phyloP scores from a whole-genome alignment of 2,888 invertebrate genomes.

The Axea sp. region DNA sequence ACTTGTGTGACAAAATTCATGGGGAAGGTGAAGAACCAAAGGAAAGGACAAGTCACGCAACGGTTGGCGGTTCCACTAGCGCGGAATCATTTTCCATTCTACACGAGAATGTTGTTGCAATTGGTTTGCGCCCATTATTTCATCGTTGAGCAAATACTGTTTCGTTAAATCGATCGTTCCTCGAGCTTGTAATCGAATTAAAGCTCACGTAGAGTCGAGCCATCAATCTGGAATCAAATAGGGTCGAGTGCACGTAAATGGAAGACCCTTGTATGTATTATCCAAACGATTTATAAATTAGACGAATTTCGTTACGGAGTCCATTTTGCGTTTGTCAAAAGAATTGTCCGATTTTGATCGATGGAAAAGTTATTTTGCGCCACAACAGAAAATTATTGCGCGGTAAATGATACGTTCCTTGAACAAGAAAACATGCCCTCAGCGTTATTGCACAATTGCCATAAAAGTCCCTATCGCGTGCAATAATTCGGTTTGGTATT shows the following conservation, averaged over 20 bases:
- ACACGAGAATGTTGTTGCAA: constrained; percentile 46
- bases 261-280: constrained; percentile 63
- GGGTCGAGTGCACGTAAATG: constrained; percentile 63
- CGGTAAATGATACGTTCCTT: constrained; percentile 18
- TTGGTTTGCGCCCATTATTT: constrained; percentile 60
- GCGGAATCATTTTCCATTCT: constrained; percentile 42
- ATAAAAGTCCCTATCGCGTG: too few species aligned
- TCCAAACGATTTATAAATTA: constrained; percentile 59
- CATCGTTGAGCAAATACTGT: constrained; percentile 62
- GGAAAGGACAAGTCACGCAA: constrained; percentile 55
- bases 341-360: constrained; percentile 45
- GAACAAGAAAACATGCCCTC: too few species aligned
- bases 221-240: constrained; percentile 63
- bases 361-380: constrained; percentile 34
- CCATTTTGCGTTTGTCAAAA: constrained; percentile 37
- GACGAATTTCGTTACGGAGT: constrained; percentile 47
- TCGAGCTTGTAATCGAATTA: constrained; percentile 62
- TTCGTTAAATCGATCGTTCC: constrained; percentile 60
- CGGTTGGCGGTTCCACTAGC: constrained; percentile 29
- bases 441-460: too few species aligned
- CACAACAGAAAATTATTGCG: too few species aligned
- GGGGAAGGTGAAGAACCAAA: constrained; percentile 13
- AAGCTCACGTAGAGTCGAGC: constrained; percentile 59
- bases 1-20: constrained; percentile 40
- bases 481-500: too few species aligned